Percentiles rank a stretch among this genome's conserved stretches.
Conservation (phyloP, 2,797 vertebrate genomes). For the Macrochelys suwanniensis region DNA sequence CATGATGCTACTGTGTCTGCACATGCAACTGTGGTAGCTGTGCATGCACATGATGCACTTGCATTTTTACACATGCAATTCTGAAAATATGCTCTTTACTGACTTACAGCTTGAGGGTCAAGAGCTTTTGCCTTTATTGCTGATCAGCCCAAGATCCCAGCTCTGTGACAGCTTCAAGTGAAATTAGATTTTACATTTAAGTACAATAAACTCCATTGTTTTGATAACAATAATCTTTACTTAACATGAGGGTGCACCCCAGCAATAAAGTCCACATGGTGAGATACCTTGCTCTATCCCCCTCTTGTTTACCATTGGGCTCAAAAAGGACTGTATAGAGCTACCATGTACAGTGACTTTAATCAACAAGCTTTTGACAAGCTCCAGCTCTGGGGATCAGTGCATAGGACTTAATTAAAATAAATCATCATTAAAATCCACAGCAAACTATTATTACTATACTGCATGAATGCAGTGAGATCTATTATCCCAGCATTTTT, state of each 20-base stretch:
- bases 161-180: too few relatives aligned
- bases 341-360: background rate
- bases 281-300: background rate
- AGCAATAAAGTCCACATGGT: background rate
- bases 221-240: background rate
- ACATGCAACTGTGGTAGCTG: too few relatives aligned
- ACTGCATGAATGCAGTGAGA: background rate
- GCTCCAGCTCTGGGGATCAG: background rate
- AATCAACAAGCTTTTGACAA: background rate
- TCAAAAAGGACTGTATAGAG: background rate
- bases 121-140: background rate
- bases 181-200: too few relatives aligned
- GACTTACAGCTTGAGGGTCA: background rate
- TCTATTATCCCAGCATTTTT: background rate
- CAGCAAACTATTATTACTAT: too few relatives aligned
- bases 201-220: too few relatives aligned
- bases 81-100: too few relatives aligned
- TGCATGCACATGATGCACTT: too few relatives aligned
- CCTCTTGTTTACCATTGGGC: background rate
- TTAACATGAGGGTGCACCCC: background rate
- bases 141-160: too few relatives aligned
- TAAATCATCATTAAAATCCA: background rate
- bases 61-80: too few relatives aligned
- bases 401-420: background rate
- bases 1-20: too few relatives aligned